These are phyloP conservation scores for Poecilus cupreus DNA, from an alignment of 2,888 invertebrate species.

Conservation along the genomic window DNA sequence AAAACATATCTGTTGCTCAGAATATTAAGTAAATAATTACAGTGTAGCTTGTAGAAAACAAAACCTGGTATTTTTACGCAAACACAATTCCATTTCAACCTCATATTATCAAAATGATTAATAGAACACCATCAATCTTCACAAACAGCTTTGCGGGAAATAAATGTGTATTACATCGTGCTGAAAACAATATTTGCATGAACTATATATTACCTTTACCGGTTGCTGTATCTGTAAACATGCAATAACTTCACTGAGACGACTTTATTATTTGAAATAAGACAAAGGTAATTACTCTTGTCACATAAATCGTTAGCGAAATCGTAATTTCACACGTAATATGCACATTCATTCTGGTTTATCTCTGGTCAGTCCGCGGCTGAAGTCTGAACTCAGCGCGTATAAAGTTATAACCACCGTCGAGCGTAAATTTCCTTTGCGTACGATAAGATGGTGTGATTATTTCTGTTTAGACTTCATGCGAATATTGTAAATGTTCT, in stretches of 20 bases:
- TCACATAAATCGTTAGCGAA: conserved; percentile 45
- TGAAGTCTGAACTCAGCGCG: not conserved
- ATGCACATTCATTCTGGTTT: conserved; percentile 44
- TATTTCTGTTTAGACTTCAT: not conserved
- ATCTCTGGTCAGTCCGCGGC: conserved; percentile 43
- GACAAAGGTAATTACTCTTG: conserved; percentile 48
- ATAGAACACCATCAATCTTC: conserved; percentile 33
- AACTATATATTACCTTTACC: conserved; percentile 13
- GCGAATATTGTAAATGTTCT: not conserved
- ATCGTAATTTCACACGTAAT: conserved; percentile 54
- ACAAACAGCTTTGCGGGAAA: not conserved
- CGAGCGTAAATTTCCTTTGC: conserved; percentile 37
- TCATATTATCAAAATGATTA: conserved; percentile 31
- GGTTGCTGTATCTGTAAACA: conserved; percentile 28
- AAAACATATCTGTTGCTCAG: conserved; percentile 8
- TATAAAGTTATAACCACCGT: conserved; percentile 40
- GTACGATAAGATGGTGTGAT: conserved; percentile 36
- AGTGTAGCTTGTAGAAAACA: conserved; percentile 11
- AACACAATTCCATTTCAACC: conserved; percentile 25
- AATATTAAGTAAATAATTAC: conserved; percentile 18
- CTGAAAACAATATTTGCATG: conserved; percentile 43
- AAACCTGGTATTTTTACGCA: conserved; percentile 15
- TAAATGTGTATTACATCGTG: conserved; percentile 33
- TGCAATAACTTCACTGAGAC: conserved; percentile 39
- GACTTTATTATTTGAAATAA: conserved; percentile 56